phyloP scores from a whole-genome alignment of 1,140 invertebrate species.

The Drosophila ogumai region DNA sequence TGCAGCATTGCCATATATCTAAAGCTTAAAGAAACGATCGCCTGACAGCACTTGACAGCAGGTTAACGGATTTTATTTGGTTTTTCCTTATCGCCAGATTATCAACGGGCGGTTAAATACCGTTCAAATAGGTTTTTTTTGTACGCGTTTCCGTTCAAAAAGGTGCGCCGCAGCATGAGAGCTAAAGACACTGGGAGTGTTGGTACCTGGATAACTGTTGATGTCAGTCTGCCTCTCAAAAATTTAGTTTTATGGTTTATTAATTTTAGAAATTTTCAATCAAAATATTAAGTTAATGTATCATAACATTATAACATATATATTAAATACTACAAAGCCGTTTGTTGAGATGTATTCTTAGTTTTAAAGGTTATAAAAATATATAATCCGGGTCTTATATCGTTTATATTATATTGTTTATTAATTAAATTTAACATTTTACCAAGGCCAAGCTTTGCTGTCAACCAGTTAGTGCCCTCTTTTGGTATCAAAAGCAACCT shows the following conservation, averaged over 20 bases:
- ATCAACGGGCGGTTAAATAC: slow-evolving; percentile 43
- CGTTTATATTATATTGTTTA: not conserved
- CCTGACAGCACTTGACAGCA: slow-evolving; percentile 41
- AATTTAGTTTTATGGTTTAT: not conserved
- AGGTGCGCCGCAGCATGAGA: slow-evolving; percentile 24
- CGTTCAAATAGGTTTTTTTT: slow-evolving; percentile 19
- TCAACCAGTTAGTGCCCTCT: slow-evolving; percentile 38
- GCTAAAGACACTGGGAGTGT: slow-evolving; percentile 10
- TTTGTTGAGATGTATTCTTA: not conserved
- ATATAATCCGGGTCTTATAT: too few species aligned
- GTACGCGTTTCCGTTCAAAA: slow-evolving; percentile 6
- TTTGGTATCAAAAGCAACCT: not conserved
- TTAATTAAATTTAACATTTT: not conserved
- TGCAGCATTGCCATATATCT: slow-evolving; percentile 27
- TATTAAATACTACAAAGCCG: not conserved
- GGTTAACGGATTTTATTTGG: slow-evolving; percentile 22
- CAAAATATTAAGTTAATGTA: too few species aligned
- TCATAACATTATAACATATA: too few species aligned
- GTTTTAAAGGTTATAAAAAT: too few species aligned
- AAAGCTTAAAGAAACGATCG: slow-evolving; percentile 6
- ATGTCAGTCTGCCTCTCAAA: not conserved
- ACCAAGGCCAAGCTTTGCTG: slow-evolving; percentile 3
- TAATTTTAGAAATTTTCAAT: not conserved
- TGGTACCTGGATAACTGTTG: not conserved
- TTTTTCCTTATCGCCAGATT: slow-evolving; percentile 23